Evolutionary conservation across 2,797 vertebrate species (phyloP), one percentile per base, ranked within the genome.

Genomic region (Mycteria americana): DNA sequence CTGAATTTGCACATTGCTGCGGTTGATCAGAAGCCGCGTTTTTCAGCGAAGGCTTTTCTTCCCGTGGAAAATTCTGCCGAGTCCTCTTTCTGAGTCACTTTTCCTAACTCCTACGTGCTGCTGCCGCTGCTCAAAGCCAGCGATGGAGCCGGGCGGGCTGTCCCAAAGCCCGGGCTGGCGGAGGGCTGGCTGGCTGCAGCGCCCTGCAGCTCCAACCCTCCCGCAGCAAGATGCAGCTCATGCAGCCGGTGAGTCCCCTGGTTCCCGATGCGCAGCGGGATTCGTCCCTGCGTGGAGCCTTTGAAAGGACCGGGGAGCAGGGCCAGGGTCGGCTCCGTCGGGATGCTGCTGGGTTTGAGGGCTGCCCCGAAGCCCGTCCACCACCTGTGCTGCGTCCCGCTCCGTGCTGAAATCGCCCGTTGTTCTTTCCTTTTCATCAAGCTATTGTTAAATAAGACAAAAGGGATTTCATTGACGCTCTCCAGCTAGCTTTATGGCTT

Each of bases 331-430:
- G 18, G 73, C 37, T 53, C 63, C 37, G 3, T 13, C 7, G 1
- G 0, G 2, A 8, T 8, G 72, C 78, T 37, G 31, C 13, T 4
- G 54, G 77, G 41, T 39, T 85, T n/a, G 67, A 14, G 67, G 39
- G 56, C 65, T 67, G 48, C 70, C 31, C 25, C 3, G 30, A 19
- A 6, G 1, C 76, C 41, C 18, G 0, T 56, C 69, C 18, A 3
- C 48, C 14, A 2, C 63, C 68, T 13, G 54, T 5, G 5, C 35
- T 3, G 11, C 46, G 37, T 41, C 62, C 63, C 31, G 45, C 59
- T 43, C 72, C 3, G 0, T 0, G 5, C 60, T 24, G 37, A 37
- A 56, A 35, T 53, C 2, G 1, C 73, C 22, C 0, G 0, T 31
- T 28, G 6, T 19, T 43, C 28, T 35, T 60, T 28, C 62, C 24